phyloP scores from a whole-genome alignment of 2,888 invertebrate genomes.

The Campaea margaritaria region DNA sequence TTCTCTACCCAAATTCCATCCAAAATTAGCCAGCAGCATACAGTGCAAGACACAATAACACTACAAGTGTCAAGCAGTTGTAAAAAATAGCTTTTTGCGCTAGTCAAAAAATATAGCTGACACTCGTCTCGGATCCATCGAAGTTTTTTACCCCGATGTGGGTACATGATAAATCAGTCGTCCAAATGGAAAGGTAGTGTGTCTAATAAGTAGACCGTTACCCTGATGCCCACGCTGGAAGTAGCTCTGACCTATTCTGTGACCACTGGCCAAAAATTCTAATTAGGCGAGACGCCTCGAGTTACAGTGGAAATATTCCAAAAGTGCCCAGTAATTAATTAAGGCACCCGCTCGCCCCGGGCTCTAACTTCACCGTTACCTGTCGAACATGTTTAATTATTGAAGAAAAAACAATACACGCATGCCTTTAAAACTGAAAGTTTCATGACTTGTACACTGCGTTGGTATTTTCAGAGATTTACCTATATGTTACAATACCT shows the following conservation, averaged over 20 bases:
- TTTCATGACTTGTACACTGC: no score
- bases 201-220: slow-evolving; percentile 72
- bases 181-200: slow-evolving; percentile 59
- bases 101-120: slow-evolving; percentile 45
- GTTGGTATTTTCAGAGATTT: no score
- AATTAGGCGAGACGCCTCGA: slow-evolving; percentile 65
- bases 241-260: slow-evolving; percentile 27
- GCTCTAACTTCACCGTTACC: slow-evolving; percentile 36
- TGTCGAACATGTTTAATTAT: slow-evolving; percentile 38
- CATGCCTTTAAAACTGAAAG: slow-evolving; percentile 18
- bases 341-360: slow-evolving; percentile 33
- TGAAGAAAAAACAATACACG: slow-evolving; percentile 36
- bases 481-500: no score
- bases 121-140: slow-evolving; percentile 49
- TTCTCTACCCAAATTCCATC: background rate
- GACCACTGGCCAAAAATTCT: slow-evolving; percentile 55
- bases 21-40: background rate
- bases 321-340: slow-evolving; percentile 55
- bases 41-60: background rate
- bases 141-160: slow-evolving; percentile 50
- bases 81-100: slow-evolving; percentile 43
- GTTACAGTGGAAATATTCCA: slow-evolving; percentile 53
- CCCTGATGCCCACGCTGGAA: slow-evolving; percentile 56
- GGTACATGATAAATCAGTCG: slow-evolving; percentile 59
- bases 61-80: background rate